Evolutionary conservation across 2,113 vertebrate species (phyloP).

Genomic region (Camelus bactrianus): DNA sequence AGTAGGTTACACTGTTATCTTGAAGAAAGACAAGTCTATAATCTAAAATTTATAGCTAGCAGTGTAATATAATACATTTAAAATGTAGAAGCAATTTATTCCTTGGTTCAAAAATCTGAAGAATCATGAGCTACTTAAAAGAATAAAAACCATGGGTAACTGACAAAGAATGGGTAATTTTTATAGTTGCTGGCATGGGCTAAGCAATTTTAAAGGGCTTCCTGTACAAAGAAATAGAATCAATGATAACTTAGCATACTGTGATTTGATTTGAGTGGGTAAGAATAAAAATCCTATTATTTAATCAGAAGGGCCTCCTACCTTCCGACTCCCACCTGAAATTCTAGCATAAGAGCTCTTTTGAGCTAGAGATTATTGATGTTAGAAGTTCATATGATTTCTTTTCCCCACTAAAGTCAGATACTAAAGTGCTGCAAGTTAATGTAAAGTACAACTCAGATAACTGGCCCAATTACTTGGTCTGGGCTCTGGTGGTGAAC

Average conservation of each 20-base stretch:
- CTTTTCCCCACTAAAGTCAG: neutral
- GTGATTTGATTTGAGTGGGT: neutral
- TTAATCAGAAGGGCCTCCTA: neutral
- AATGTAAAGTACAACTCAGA: neutral
- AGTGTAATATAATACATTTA: neutral
- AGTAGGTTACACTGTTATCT: slow-evolving; percentile 86
- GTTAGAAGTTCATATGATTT: slow-evolving; percentile 34
- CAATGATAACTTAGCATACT: neutral
- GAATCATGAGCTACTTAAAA: neutral
- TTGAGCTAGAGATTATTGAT: slow-evolving; percentile 21
- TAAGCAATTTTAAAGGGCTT: neutral
- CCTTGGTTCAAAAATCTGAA: neutral
- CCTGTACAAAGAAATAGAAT: neutral
- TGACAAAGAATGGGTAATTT: neutral
- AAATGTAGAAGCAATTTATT: neutral
- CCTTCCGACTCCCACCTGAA: neutral
- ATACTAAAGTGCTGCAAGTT: slow-evolving; percentile 30
- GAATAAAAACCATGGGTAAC: neutral
- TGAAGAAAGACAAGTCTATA: neutral
- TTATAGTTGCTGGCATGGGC: neutral
- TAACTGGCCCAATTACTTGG: neutral
- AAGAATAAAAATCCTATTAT: slow-evolving; percentile 48
- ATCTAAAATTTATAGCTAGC: neutral
- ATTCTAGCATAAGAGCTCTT: slow-evolving; percentile 12
- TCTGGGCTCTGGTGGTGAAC: neutral